Base-by-base conservation (phyloP, 2,888 invertebrate species). In the Tetrapedia diversipes region DNA sequence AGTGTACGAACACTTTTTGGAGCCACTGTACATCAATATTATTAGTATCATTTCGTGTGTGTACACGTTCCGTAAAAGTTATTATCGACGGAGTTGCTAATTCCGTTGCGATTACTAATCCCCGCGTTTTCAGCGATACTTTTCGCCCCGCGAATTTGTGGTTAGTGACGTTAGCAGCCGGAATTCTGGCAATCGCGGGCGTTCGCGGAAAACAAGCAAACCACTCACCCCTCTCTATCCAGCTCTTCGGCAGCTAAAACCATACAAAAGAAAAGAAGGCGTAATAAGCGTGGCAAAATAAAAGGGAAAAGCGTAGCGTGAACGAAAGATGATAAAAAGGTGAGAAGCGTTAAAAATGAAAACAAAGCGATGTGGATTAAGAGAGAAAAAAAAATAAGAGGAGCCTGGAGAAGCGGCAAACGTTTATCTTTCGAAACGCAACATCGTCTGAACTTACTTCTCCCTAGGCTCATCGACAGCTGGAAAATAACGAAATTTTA, bases 401-500 rank as follows among this genome's bases (percentile, higher is more conserved):
- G 16, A 88, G 87, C 86, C 87, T 84, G 79, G 86, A 87, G 86
- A 87, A 86, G 88, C 87, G 71, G 71, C 75, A 86, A 86, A 84
- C 77, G 57, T 71, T 72, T 51, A 53, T 75, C 73, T 59, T 67
- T 71, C 69, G 53, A 73, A 69, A 24, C 43, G 77, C 60, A 63
- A 69, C 64, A 63, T 59, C 59, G 47, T 49, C 54, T n/a, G 51
- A 87, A 95, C 97, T 97, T 94, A 98, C 97, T 97, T 97, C 94
- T 97, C 97, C 94, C 96, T 96, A 89, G 97, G 97, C 94, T 97
- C 97, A 93, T 98, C 98, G 94, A 97, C 97, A 93, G 98, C 98
- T 98, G 95, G 93, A 96, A 96, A 92, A 89, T 84, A 92, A 77
- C 10, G 37, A 69, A 70, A 65, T 43, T 47, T 43, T 34, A 56